Conservation (phyloP, 2,113 vertebrate genomes). For the Chaenocephalus aceratus region DNA sequence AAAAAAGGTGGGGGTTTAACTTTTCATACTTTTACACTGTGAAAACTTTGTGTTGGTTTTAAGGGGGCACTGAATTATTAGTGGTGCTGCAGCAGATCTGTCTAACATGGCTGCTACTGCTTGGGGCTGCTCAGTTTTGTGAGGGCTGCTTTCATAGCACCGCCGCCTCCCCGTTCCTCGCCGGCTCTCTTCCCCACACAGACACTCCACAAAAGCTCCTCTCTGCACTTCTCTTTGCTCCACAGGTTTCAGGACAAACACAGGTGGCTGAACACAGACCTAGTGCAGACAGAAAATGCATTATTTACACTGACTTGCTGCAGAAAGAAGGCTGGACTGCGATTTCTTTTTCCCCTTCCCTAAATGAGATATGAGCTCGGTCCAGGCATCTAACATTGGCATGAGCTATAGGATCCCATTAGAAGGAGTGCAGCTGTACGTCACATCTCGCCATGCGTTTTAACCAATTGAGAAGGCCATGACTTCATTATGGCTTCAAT, state of each 20-base stretch:
- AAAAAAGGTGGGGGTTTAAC: conserved; percentile 86
- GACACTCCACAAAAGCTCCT: conserved; percentile 8
- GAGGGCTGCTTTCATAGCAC: conserved; percentile 60
- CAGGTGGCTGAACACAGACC: conserved; percentile 16
- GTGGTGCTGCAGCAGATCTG: conserved; percentile 47
- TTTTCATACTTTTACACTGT: conserved; percentile 73
- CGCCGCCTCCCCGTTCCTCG: conserved; percentile 73
- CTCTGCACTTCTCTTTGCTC: conserved; percentile 28
- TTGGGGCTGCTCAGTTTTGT: conserved; percentile 55
- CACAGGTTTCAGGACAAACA: conserved; percentile 47
- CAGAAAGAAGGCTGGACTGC: background rate
- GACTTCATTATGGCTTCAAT: conserved; percentile 57
- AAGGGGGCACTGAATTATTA: conserved; percentile 28
- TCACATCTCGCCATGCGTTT: conserved; percentile 95
- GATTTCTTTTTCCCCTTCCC: conserved; percentile 22
- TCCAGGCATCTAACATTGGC: conserved; percentile 80
- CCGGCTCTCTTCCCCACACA: conserved; percentile 52
- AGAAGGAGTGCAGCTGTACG: conserved; percentile 87
- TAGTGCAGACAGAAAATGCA: background rate
- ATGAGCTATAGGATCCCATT: conserved; percentile 82
- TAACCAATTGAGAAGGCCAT: conserved; percentile 88
- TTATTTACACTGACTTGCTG: conserved; percentile 20
- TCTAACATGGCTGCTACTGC: conserved; percentile 78
- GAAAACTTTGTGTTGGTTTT: conserved; percentile 66
- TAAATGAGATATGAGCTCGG: conserved; percentile 73